Base-by-base conservation (phyloP, 2,888 invertebrate genomes). In the Balanococcus diminutus region DNA sequence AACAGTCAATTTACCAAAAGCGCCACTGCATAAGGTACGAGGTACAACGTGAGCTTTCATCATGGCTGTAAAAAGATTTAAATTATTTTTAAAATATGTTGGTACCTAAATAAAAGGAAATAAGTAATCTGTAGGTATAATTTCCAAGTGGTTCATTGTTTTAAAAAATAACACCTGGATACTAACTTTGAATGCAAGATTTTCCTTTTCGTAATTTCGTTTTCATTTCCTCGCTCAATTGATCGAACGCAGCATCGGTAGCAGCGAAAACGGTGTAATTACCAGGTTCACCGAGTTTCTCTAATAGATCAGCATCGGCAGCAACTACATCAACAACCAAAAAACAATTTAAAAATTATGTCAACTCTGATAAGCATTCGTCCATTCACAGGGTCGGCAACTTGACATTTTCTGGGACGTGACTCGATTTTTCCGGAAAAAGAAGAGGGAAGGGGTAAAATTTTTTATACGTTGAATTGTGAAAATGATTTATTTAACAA, bases 21-120 rank as follows among this genome's bases (percentile, higher is more conserved):
- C 93, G 28, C 92, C 90, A 0, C 94, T 92, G 88, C 94, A 94
- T 89, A 94, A 92, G 2, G 94, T 93, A 88, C 93, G 92, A 5
- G 93, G 92, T 36, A 94, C 90, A 87, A 94, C 90, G 88, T 94
- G 94, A 88, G 93, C 93, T 88, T 92, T 92, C 46, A 94, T 89
- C 85, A 94, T 92, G 88, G 92, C 94, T 94, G 89, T 11, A 89
- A 89, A 67, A 82, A 86, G 86, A 87, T 88, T 46, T 86, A 61
- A 81, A 72, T 46, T n/a, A 8, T 36, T 36, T 2, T 42, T 9
- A 14, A 42, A 42, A 11, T 42, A 42, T 2, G 11, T 42, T 83
- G 86, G 39, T 81, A 84, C 9, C 25, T 86, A 39, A 16, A 86
- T 31, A 36, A 14, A 5, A 22, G 86, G 31, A 42, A 82, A 2